Percentiles rank a stretch among this genome's conserved stretches.
Evolutionary conservation across 1,140 invertebrate genomes (phyloP).

Genomic region (Eriocheir sinensis): DNA sequence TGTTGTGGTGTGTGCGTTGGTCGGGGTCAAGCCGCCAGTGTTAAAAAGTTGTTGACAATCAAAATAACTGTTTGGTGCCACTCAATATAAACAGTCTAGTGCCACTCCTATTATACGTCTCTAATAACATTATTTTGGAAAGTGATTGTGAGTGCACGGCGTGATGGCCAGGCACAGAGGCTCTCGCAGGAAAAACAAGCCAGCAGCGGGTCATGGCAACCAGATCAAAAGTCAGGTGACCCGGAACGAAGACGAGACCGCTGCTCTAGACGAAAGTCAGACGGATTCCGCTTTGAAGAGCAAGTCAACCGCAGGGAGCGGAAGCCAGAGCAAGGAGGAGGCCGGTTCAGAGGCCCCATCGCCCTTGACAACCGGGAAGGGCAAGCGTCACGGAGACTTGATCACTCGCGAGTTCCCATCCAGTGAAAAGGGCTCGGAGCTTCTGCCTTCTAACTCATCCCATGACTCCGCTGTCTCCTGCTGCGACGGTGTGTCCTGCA

Average conservation of each 20-base stretch:
- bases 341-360: constrained; percentile 60
- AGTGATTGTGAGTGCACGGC: background rate
- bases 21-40: no score
- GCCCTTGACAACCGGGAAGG: constrained; percentile 53
- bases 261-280: background rate
- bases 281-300: constrained; percentile 32
- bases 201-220: background rate
- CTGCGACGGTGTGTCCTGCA: background rate
- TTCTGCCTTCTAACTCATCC: background rate
- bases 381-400: constrained; percentile 52
- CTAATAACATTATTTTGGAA: background rate
- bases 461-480: background rate
- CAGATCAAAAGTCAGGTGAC: constrained; percentile 40
- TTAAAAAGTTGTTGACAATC: no score
- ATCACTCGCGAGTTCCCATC: background rate
- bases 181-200: background rate
- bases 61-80: no score
- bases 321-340: constrained; percentile 61
- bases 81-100: no score
- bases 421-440: background rate
- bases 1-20: no score
- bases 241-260: constrained; percentile 17
- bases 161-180: constrained; percentile 5
- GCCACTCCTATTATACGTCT: no score
- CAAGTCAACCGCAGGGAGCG: constrained; percentile 46